Evolutionary conservation across 2,888 invertebrate genomes (phyloP).

Genomic region (Drosophila borborema): DNA sequence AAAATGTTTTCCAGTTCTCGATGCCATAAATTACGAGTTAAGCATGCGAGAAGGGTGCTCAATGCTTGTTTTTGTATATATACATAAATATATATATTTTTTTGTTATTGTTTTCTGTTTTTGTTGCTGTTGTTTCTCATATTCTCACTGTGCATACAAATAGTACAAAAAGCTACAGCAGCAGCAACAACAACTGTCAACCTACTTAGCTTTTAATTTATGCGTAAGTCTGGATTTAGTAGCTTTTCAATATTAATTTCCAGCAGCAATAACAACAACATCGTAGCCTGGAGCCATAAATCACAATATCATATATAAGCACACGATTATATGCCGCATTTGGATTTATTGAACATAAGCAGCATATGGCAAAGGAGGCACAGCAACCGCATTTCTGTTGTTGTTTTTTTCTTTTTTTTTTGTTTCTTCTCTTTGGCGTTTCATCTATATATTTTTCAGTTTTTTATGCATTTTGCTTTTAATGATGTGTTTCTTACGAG

Average conservation of each 20-base stretch:
- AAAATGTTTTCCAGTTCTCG: constrained; percentile 50
- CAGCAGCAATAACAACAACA: constrained; percentile 31
- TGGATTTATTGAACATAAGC: constrained; percentile 65
- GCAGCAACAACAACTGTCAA: constrained; percentile 42
- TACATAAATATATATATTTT: not conserved
- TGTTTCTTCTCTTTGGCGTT: constrained; percentile 12
- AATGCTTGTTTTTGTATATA: constrained; percentile 18
- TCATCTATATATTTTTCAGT: constrained; percentile 26
- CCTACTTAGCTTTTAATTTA: constrained; percentile 76
- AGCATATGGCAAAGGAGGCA: constrained; percentile 40
- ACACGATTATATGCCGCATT: constrained; percentile 64
- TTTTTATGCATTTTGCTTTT: constrained; percentile 24
- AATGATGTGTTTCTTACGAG: constrained; percentile 16
- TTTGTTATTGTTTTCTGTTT: not conserved
- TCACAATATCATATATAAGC: constrained; percentile 75
- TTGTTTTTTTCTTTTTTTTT: constrained; percentile 13
- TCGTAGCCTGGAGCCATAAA: constrained; percentile 54
- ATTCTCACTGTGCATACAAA: constrained; percentile 51
- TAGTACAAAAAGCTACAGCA: constrained; percentile 40
- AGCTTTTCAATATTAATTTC: constrained; percentile 79
- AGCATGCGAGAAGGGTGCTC: constrained; percentile 60
- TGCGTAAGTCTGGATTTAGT: constrained; percentile 77
- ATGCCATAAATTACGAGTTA: constrained; percentile 67
- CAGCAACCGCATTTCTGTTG: constrained; percentile 24
- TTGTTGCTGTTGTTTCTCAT: constrained; percentile 22